Conservation (phyloP, 2,113 vertebrate genomes). For the Sciurus niger region DNA sequence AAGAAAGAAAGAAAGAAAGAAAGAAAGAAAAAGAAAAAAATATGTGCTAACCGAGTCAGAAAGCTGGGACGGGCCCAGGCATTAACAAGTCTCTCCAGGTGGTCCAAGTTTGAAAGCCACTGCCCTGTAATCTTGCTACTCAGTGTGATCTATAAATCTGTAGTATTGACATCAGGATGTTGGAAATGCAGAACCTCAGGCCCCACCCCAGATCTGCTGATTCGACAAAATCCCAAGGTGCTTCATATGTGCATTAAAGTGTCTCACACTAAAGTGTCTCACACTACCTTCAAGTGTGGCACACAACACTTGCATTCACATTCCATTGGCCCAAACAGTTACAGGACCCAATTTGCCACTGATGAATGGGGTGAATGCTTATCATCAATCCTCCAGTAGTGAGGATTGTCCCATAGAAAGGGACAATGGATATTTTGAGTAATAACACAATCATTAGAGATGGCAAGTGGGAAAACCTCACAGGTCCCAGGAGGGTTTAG, state of each 20-base stretch:
- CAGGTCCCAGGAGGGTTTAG: not conserved
- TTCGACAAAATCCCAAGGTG: not conserved
- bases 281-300: not conserved
- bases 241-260: not conserved
- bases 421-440: not conserved
- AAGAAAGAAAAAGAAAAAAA: not conserved
- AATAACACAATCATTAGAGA: not conserved
- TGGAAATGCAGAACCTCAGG: not conserved
- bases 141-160: not conserved
- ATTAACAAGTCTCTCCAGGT: not conserved
- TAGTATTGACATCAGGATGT: too few species aligned
- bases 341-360: not conserved
- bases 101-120: not conserved
- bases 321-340: not conserved
- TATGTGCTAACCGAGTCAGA: not conserved
- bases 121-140: not conserved
- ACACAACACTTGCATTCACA: not conserved
- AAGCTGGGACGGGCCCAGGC: not conserved
- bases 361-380: not conserved
- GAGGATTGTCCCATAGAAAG: not conserved
- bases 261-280: not conserved
- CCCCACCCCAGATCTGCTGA: not conserved
- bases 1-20: too few species aligned
- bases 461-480: not conserved
- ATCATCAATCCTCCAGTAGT: not conserved